A percentile compares a stretch with the other conserved stretches of the same genome.
These are phyloP conservation scores for Nycticorax nycticorax DNA, from an alignment of 2,113 vertebrate genomes.

Conservation along the genomic window DNA sequence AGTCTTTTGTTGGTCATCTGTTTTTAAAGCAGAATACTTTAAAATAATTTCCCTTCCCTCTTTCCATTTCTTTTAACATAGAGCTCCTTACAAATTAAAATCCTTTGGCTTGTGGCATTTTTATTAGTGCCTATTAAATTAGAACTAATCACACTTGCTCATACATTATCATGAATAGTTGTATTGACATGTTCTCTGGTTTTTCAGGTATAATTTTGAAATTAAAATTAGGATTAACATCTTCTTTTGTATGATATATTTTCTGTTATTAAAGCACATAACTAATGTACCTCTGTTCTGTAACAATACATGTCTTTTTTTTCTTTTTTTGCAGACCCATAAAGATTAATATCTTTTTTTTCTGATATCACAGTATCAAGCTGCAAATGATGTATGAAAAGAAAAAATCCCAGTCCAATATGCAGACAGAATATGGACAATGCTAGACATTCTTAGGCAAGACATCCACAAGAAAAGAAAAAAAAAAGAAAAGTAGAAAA, in stretches of 20 bases:
- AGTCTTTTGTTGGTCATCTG: not conserved
- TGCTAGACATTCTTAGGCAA: not conserved
- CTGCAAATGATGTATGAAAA: not conserved
- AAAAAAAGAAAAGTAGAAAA: accelerated
- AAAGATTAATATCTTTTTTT: not conserved
- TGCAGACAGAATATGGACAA: not conserved
- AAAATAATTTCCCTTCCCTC: not conserved
- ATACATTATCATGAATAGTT: not conserved
- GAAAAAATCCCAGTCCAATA: not conserved
- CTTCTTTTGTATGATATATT: not conserved
- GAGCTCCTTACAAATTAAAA: not conserved
- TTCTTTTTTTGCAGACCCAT: not conserved
- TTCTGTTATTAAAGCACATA: not conserved
- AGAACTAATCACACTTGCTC: not conserved
- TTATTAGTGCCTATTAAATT: not conserved
- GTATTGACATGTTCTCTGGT: not conserved
- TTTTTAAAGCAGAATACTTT: not conserved
- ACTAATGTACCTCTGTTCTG: not conserved
- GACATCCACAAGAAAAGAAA: not conserved
- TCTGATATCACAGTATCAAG: not conserved
- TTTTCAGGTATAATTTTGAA: not conserved
- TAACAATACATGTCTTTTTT: not conserved
- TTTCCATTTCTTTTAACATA: not conserved
- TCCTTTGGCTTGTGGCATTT: not conserved
- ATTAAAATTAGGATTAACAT: not conserved